These are phyloP conservation scores for Rousettus madagascariensis DNA, from an alignment of 2,797 vertebrate species.

Conservation along the genomic window DNA sequence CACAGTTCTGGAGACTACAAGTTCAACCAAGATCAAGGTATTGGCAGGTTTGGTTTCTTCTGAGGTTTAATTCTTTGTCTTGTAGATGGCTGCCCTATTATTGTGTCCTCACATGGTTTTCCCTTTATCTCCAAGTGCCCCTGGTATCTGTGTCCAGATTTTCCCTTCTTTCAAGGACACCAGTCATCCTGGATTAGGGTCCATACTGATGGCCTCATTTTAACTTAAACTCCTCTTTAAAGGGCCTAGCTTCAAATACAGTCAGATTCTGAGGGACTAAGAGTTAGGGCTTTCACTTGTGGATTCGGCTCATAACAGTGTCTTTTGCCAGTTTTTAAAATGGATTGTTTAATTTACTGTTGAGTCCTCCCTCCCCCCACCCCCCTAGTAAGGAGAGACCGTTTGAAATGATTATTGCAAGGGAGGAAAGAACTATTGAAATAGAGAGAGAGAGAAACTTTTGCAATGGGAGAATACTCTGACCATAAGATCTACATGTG, in stretches of 20 bases:
- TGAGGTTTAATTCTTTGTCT: background rate
- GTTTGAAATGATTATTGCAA: background rate
- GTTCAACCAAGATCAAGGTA: background rate
- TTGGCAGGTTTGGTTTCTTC: background rate
- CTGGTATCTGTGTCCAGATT: background rate
- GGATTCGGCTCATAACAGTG: background rate
- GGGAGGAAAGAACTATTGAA: background rate
- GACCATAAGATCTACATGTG: background rate
- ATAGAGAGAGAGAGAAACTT: background rate
- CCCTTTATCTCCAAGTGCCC: background rate
- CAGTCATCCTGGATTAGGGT: background rate
- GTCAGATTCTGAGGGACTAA: background rate
- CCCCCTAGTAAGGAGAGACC: background rate
- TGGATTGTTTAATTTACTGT: constrained; percentile 6
- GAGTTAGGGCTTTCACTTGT: background rate
- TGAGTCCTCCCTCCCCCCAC: background rate
- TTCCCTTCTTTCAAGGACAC: background rate
- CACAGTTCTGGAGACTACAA: background rate
- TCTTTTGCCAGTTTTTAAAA: background rate
- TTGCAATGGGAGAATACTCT: background rate
- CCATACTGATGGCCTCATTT: background rate
- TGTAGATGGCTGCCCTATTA: background rate
- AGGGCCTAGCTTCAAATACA: background rate
- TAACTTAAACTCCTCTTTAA: background rate
- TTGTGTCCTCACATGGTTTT: background rate